Evolutionary conservation across 2,888 invertebrate species (phyloP).

Genomic region (Oscheius sp.): DNA sequence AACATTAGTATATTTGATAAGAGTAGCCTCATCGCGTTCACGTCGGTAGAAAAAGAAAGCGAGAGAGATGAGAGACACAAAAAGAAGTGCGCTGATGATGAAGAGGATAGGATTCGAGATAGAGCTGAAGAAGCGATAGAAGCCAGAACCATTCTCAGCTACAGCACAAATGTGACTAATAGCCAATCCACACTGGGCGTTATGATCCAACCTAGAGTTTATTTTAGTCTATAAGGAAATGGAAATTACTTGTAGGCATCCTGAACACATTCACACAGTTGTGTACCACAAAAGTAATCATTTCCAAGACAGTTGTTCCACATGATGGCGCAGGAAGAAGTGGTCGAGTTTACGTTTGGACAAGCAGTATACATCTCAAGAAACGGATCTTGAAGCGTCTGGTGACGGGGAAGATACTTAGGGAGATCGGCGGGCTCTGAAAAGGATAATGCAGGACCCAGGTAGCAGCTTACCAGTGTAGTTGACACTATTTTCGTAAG

Average conservation of each 20-base stretch:
- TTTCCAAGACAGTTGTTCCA: conserved; percentile 36
- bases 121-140: background rate
- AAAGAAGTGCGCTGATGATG: background rate
- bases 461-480: conserved; percentile 33
- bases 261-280: conserved; percentile 11
- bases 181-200: background rate
- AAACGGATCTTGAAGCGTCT: conserved; percentile 29
- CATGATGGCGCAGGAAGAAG: conserved; percentile 43
- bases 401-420: conserved; percentile 7
- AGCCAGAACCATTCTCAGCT: background rate
- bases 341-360: conserved; percentile 39
- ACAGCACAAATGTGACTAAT: background rate
- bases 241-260: conserved; percentile 8
- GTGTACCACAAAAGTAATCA: background rate
- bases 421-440: conserved; percentile 22
- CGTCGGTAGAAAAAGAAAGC: background rate
- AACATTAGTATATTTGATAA: conserved; percentile 12
- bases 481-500: conserved; percentile 37
- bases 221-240: background rate
- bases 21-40: conserved; percentile 3
- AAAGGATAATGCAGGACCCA: background rate
- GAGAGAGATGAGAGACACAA: background rate
- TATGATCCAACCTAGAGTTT: background rate
- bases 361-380: conserved; percentile 35
- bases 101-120: background rate